Percentiles rank a stretch among this genome's conserved stretches.
phyloP scores from a whole-genome alignment of 2,797 vertebrate species.

The Liasis olivaceus region DNA sequence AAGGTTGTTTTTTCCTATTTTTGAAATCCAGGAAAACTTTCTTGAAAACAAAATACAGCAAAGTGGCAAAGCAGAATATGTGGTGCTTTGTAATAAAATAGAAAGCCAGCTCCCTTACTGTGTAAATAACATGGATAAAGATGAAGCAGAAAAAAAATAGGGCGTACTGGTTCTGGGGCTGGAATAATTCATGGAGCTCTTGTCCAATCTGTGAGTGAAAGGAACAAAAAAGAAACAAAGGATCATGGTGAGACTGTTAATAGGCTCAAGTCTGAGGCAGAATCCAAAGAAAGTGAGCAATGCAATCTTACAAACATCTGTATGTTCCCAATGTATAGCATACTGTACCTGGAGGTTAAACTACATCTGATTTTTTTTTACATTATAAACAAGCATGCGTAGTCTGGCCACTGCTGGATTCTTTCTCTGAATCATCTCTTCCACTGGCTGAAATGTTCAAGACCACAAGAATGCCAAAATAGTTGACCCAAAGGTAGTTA shows the following conservation, averaged over 20 bases:
- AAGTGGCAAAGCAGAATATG: slow-evolving; percentile 38
- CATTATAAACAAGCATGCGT: not conserved
- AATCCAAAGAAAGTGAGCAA: not conserved
- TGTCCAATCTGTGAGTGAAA: slow-evolving; percentile 27
- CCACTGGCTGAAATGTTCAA: not conserved
- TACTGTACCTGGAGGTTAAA: not conserved
- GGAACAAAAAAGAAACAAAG: not conserved
- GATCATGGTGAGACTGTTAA: not conserved
- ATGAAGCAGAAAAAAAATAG: slow-evolving; percentile 40
- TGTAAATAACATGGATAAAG: slow-evolving; percentile 27
- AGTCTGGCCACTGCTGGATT: not conserved
- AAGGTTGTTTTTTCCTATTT: not conserved
- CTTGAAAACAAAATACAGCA: slow-evolving; percentile 33
- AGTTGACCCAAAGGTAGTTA: not conserved
- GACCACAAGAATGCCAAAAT: not conserved
- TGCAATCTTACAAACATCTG: not conserved
- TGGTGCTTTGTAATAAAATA: slow-evolving; percentile 39
- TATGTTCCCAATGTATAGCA: not conserved
- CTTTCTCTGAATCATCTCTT: not conserved
- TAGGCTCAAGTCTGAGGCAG: not conserved
- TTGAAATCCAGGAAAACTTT: slow-evolving; percentile 29
- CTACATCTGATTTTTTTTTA: not conserved
- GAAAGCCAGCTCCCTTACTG: slow-evolving; percentile 19
- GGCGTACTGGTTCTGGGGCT: slow-evolving; percentile 6
- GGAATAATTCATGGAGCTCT: slow-evolving; percentile 26